Evolutionary conservation across 2,797 vertebrate species (phyloP).

Genomic region (Gymnoscopelus braueri): DNA sequence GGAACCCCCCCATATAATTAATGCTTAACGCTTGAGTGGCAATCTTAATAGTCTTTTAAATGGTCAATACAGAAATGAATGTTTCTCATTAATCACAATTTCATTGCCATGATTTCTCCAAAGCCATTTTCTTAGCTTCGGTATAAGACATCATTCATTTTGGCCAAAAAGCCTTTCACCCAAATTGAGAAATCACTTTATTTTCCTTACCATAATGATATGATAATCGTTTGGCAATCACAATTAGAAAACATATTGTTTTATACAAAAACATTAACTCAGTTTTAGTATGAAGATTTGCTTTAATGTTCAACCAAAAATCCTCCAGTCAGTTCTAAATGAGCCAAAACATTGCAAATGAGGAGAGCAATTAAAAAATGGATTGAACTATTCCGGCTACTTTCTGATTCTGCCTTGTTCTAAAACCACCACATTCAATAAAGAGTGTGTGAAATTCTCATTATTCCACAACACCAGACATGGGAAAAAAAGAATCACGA

Average conservation of each 20-base stretch:
- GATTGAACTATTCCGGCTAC: slow-evolving; percentile 15
- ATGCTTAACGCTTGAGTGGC: slow-evolving; percentile 78
- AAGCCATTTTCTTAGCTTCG: slow-evolving; percentile 38
- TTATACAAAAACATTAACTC: slow-evolving; percentile 6
- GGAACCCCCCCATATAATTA: slow-evolving; percentile 75
- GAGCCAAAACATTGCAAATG: slow-evolving; percentile 34
- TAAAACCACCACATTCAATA: slow-evolving; percentile 6
- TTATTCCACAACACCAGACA: slow-evolving; percentile 14
- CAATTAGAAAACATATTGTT: slow-evolving; percentile 16
- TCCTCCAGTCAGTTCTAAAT: slow-evolving; percentile 10
- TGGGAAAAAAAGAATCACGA: background rate
- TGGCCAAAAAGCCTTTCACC: slow-evolving; percentile 28
- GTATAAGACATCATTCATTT: slow-evolving; percentile 35
- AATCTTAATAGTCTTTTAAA: slow-evolving; percentile 82
- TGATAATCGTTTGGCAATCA: slow-evolving; percentile 6
- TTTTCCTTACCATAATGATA: slow-evolving; percentile 12
- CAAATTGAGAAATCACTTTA: slow-evolving; percentile 35
- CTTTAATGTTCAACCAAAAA: slow-evolving; percentile 26
- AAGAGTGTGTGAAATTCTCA: slow-evolving; percentile 12
- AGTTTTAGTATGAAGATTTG: slow-evolving; percentile 25
- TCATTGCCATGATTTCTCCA: slow-evolving; percentile 62
- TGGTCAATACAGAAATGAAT: slow-evolving; percentile 78
- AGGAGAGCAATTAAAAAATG: slow-evolving; percentile 22
- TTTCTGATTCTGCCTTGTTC: slow-evolving; percentile 26
- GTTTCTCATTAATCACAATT: slow-evolving; percentile 78